Percentiles rank a stretch among this genome's conserved stretches.
phyloP scores from a whole-genome alignment of 2,797 vertebrate genomes.

The Bradypus variegatus region DNA sequence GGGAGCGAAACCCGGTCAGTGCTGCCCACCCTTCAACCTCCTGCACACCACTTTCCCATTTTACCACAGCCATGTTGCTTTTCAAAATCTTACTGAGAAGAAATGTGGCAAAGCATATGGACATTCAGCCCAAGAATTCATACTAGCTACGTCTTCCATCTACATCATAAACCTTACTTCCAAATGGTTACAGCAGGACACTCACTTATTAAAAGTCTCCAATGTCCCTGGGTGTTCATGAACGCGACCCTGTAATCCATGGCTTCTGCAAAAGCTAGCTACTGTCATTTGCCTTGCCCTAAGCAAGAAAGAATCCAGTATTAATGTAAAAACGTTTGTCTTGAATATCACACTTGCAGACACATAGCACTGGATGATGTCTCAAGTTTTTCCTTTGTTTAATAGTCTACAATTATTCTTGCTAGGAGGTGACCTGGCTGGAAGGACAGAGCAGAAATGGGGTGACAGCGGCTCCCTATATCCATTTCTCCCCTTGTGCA shows the following conservation, averaged over 20 bases:
- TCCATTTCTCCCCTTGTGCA: neutral
- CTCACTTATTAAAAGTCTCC: neutral
- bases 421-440: neutral
- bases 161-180: neutral
- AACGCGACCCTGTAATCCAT: neutral
- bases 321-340: neutral
- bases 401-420: neutral
- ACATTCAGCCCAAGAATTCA: neutral
- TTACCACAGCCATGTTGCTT: neutral
- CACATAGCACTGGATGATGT: neutral
- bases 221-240: too few species aligned
- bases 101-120: neutral
- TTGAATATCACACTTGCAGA: neutral
- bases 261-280: neutral
- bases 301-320: neutral
- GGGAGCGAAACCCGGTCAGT: accelerated
- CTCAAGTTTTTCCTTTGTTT: neutral
- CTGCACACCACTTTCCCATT: neutral
- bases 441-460: neutral
- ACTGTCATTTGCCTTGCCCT: neutral
- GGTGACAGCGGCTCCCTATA: accelerated
- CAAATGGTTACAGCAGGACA: neutral
- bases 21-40: neutral
- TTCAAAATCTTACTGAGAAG: neutral
- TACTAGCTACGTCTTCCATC: too few species aligned